Evolutionary conservation across 1,140 invertebrate genomes (phyloP).

Genomic region (Apis laboriosa): DNA sequence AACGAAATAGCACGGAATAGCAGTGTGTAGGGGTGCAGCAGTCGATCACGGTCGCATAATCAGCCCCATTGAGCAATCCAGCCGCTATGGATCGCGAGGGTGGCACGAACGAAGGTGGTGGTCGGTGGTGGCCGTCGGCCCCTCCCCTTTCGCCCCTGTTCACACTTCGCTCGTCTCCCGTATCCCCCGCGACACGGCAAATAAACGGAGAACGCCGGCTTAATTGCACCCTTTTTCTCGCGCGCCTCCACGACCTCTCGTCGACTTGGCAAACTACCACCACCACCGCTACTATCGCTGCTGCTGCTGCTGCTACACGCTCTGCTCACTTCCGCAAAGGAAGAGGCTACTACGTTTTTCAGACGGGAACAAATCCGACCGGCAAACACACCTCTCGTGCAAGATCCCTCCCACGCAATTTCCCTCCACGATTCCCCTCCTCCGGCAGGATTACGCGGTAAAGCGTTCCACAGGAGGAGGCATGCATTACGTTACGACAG

Average conservation of each 20-base stretch:
- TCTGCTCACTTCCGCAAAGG: too few relatives aligned
- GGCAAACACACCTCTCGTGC: neutral
- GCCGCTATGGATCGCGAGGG: slow-evolving; percentile 3
- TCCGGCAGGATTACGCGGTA: neutral
- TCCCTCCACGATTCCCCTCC: neutral
- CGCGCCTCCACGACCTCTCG: slow-evolving; percentile 5
- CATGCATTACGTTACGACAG: slow-evolving; percentile 1
- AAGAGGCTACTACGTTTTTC: neutral
- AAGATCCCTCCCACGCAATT: neutral
- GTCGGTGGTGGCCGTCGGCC: neutral
- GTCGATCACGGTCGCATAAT: slow-evolving; percentile 23
- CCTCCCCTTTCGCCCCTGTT: slow-evolving; percentile 3
- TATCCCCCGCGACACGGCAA: slow-evolving; percentile 17
- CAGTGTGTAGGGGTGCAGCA: neutral
- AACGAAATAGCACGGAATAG: slow-evolving; percentile 2
- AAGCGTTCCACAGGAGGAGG: neutral
- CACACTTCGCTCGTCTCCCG: neutral
- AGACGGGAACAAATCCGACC: slow-evolving; percentile 1
- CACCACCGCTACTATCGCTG: too few relatives aligned
- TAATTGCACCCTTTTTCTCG: slow-evolving; percentile 33
- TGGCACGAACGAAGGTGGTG: neutral
- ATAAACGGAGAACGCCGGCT: slow-evolving; percentile 31
- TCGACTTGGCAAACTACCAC: slow-evolving; percentile 11
- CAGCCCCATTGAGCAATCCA: slow-evolving; percentile 21
- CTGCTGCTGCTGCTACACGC: too few relatives aligned